Conservation (phyloP, 2,888 invertebrate genomes). For the Tricholauxania praeusta region DNA sequence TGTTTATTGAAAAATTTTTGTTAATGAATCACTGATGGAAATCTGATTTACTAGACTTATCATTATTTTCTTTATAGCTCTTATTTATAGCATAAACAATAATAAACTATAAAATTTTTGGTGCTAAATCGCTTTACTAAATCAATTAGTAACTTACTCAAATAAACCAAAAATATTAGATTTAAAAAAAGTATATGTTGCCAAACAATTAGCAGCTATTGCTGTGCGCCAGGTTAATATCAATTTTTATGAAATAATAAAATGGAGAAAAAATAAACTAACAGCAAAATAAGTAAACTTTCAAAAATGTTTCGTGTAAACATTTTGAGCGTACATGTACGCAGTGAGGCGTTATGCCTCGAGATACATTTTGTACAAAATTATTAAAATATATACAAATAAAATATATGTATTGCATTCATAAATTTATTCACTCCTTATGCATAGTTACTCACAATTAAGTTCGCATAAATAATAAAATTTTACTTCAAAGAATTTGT, state of each 20-base stretch:
- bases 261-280: conserved; percentile 5
- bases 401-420: too few relatives aligned
- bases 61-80: neutral
- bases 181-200: conserved; percentile 12
- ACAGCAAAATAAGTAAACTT: neutral
- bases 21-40: too few relatives aligned
- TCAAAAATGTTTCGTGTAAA: neutral
- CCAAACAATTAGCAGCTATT: conserved; percentile 24
- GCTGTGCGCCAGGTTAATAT: conserved; percentile 10
- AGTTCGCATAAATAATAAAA: too few relatives aligned
- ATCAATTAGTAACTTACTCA: conserved; percentile 22
- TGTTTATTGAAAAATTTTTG: too few relatives aligned
- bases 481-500: too few relatives aligned
- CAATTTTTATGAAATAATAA: neutral
- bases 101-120: conserved; percentile 29
- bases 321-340: neutral
- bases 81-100: conserved; percentile 20
- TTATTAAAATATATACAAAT: too few relatives aligned
- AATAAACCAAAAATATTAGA: conserved; percentile 16
- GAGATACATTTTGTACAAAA: too few relatives aligned
- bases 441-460: too few relatives aligned
- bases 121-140: neutral
- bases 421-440: too few relatives aligned
- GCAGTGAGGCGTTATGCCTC: too few relatives aligned
- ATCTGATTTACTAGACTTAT: too few relatives aligned